Conservation (phyloP, 2,888 invertebrate species). For the Drosophila testacea region DNA sequence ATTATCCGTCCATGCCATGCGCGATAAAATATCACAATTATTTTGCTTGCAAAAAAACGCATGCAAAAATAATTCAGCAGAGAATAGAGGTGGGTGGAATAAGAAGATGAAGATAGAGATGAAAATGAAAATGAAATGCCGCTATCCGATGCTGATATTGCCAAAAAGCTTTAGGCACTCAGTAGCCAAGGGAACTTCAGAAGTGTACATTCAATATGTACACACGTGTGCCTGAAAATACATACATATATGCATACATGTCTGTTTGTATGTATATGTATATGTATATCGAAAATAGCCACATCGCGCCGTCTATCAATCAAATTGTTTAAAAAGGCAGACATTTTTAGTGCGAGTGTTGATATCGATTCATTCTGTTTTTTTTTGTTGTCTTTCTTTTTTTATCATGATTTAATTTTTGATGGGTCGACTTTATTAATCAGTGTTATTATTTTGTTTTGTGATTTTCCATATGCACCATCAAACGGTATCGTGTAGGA, state of each 20-base stretch:
- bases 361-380: constrained; percentile 10
- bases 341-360: constrained; percentile 6
- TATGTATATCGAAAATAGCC: constrained; percentile 26
- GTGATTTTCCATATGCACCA: constrained; percentile 15
- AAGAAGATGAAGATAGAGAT: too few relatives aligned
- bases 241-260: constrained; percentile 54
- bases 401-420: too few relatives aligned
- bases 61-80: constrained; percentile 85
- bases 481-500: constrained; percentile 71
- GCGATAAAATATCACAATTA: constrained; percentile 85
- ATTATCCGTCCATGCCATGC: constrained; percentile 86
- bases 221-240: neutral
- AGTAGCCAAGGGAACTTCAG: constrained; percentile 9
- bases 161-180: too few relatives aligned
- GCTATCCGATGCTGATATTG: too few relatives aligned
- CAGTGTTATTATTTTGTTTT: constrained; percentile 20
- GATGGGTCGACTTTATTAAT: constrained; percentile 13
- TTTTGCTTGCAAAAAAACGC: constrained; percentile 85
- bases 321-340: constrained; percentile 4
- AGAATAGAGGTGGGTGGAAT: constrained; percentile 83
- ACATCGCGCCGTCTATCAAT: constrained; percentile 20
- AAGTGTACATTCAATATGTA: constrained; percentile 55
- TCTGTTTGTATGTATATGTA: constrained; percentile 6
- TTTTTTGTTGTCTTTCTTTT: constrained; percentile 8
- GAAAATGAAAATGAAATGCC: too few relatives aligned